These are phyloP conservation scores for Drosophila anceps DNA, from an alignment of 2,888 invertebrate species.

Conservation along the genomic window DNA sequence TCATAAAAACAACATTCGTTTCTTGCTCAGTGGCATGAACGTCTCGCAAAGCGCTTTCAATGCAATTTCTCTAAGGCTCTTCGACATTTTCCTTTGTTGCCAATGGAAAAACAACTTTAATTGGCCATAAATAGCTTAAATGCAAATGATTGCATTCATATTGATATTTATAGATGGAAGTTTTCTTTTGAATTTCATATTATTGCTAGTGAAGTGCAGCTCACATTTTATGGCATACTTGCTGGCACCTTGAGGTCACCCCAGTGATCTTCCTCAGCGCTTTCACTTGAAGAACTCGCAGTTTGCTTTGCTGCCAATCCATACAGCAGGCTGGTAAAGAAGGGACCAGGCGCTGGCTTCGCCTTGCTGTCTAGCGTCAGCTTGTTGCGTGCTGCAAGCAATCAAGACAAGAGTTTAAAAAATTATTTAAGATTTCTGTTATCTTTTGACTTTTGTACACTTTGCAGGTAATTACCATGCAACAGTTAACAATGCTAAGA, in stretches of 20 bases:
- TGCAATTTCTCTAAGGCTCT: conserved; percentile 22
- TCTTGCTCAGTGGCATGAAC: background rate
- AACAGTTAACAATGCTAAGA: background rate
- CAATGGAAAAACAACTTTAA: conserved; percentile 1
- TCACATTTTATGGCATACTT: background rate
- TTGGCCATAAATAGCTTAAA: conserved; percentile 1
- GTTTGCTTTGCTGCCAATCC: no score
- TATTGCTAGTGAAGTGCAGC: background rate
- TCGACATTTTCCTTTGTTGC: background rate
- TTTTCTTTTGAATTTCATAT: background rate
- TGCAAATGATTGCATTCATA: background rate
- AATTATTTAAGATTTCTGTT: background rate
- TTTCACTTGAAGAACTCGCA: no score
- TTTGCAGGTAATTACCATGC: background rate
- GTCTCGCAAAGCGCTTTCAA: conserved; percentile 27
- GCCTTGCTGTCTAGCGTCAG: no score
- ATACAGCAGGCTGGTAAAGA: no score
- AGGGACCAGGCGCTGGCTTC: no score
- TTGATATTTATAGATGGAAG: background rate
- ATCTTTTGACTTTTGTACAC: background rate
- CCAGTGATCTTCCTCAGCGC: no score
- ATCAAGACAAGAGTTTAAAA: no score
- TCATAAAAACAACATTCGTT: background rate
- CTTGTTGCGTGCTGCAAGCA: no score
- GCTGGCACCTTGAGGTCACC: no score